phyloP scores from a whole-genome alignment of 2,113 vertebrate species.

The Hippocampus guttulatus region DNA sequence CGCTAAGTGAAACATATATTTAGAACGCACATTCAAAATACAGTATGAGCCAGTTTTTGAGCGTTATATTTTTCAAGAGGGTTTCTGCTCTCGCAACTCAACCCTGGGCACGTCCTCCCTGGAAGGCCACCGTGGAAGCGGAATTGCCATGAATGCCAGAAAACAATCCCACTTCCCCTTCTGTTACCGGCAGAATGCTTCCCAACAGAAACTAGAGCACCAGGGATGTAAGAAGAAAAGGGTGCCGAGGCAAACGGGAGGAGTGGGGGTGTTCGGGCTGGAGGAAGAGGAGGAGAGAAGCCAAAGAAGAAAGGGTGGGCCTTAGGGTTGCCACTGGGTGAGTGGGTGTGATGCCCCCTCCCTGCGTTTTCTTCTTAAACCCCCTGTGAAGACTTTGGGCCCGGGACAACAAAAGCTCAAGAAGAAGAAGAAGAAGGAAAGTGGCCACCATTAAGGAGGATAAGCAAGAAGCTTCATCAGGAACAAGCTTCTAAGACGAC shows the following conservation, averaged over 20 bases:
- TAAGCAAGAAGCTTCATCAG: not conserved
- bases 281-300: constrained; percentile 67
- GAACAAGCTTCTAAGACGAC: not conserved
- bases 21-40: not conserved
- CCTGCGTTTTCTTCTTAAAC: constrained; percentile 66
- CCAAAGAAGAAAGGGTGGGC: constrained; percentile 53
- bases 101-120: constrained; percentile 8
- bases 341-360: constrained; percentile 66
- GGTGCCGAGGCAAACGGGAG: constrained; percentile 53
- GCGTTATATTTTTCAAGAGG: too few relatives aligned
- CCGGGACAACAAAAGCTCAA: constrained; percentile 23
- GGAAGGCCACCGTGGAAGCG: constrained; percentile 44
- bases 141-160: constrained; percentile 79
- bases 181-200: constrained; percentile 77
- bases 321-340: constrained; percentile 53
- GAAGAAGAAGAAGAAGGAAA: constrained; percentile 8
- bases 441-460: not conserved
- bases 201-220: constrained; percentile 79
- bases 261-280: constrained; percentile 32
- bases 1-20: too few relatives aligned
- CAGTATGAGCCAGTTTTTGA: not conserved
- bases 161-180: constrained; percentile 97
- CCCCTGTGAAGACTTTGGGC: constrained; percentile 46
- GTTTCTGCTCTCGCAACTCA: not conserved
- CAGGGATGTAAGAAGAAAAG: constrained; percentile 71